A percentile compares a stretch with the other conserved stretches of the same genome.
These are phyloP conservation scores for Eurois occulta DNA, from an alignment of 2,888 invertebrate genomes.

Conservation along the genomic window DNA sequence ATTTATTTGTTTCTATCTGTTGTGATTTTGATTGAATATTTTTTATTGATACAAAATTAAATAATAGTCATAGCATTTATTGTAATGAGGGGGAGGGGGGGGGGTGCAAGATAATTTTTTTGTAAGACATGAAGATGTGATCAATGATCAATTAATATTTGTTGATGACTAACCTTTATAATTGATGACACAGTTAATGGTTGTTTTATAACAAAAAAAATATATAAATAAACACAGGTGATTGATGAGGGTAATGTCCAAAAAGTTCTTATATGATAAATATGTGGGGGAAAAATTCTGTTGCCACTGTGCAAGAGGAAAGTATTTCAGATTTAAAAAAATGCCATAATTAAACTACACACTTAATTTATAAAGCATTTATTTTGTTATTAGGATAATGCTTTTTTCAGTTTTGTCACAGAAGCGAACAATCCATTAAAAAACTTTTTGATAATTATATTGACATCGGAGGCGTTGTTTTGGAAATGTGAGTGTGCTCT, in stretches of 20 bases:
- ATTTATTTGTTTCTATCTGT: not conserved
- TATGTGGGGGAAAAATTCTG: not conserved
- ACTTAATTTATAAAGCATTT: not conserved
- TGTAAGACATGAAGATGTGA: constrained; percentile 1
- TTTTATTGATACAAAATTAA: not conserved
- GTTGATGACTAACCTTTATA: constrained; percentile 46
- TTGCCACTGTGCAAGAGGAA: not conserved
- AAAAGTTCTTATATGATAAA: constrained; percentile 37
- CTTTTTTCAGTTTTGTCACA: not conserved
- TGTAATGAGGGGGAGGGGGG: too few species aligned
- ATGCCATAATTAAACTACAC: too few species aligned
- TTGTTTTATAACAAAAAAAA: constrained; percentile 39
- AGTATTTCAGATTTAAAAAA: too few species aligned
- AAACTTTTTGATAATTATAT: not conserved
- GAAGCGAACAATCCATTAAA: not conserved
- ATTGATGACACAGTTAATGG: constrained; percentile 43
- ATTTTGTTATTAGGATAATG: not conserved
- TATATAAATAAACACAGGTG: constrained; percentile 34
- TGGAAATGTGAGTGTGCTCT: not conserved
- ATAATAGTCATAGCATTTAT: too few species aligned
- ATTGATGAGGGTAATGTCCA: constrained; percentile 51
- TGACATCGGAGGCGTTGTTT: not conserved
- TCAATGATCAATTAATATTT: constrained; percentile 26
- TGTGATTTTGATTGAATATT: not conserved
- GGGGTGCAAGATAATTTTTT: too few species aligned